A percentile compares a stretch with the other conserved stretches of the same genome.
Evolutionary conservation across 2,113 vertebrate species (phyloP).

Genomic region (Thunnus thynnus): DNA sequence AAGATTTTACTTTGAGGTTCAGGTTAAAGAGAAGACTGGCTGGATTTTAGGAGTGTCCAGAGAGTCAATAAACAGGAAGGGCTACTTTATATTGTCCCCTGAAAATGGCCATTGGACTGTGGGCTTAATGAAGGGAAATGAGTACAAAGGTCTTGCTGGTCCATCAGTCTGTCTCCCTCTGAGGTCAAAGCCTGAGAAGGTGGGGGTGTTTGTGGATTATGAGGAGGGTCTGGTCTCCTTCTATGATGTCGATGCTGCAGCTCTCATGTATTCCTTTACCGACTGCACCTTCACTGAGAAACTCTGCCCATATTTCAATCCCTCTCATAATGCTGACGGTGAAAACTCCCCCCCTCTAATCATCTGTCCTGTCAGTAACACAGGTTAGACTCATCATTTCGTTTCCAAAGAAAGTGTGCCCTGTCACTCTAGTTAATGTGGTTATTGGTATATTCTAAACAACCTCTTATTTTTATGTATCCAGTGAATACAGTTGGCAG

Average conservation of each 20-base stretch:
- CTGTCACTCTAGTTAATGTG: too few relatives aligned
- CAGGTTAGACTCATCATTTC: background rate
- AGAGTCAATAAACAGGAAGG: background rate
- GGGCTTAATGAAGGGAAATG: too few relatives aligned
- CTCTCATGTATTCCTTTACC: too few relatives aligned
- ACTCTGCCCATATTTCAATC: background rate
- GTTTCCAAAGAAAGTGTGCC: too few relatives aligned
- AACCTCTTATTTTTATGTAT: too few relatives aligned
- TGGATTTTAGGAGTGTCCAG: slow-evolving; percentile 2
- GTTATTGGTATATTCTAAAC: too few relatives aligned
- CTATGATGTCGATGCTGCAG: too few relatives aligned
- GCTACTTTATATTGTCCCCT: background rate
- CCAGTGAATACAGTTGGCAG: too few relatives aligned
- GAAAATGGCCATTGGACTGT: background rate
- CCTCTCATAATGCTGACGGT: background rate
- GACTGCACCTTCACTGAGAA: background rate
- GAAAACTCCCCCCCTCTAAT: background rate
- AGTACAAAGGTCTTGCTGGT: background rate
- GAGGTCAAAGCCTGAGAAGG: background rate
- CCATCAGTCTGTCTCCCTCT: background rate
- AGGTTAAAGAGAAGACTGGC: background rate
- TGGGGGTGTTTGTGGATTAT: too few relatives aligned
- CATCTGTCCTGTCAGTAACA: background rate
- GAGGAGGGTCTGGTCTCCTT: too few relatives aligned
- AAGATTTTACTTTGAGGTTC: slow-evolving; percentile 1